Conservation (phyloP, 2,113 vertebrate genomes). For the Boleophthalmus pectinirostris region DNA sequence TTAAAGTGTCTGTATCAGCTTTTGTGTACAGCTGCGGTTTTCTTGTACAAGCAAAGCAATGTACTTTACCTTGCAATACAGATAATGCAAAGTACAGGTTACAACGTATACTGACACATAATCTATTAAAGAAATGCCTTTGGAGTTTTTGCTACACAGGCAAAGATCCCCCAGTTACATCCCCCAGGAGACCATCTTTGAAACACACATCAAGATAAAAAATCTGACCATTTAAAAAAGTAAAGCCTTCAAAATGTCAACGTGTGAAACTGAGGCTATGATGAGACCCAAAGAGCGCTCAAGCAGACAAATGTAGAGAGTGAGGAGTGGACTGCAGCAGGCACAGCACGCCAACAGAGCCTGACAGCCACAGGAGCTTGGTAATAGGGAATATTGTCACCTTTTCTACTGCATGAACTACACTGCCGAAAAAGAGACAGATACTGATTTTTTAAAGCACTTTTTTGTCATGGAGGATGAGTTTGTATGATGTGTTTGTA, state of each 20-base stretch:
- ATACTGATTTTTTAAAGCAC: too few relatives aligned
- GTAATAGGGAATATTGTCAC: not conserved
- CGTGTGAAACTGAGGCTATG: slow-evolving; percentile 40
- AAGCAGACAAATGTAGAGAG: slow-evolving; percentile 54
- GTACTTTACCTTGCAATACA: not conserved
- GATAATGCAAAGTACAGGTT: slow-evolving; percentile 2
- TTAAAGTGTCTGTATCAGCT: slow-evolving; percentile 48
- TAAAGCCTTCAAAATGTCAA: slow-evolving; percentile 39
- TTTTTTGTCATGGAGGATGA: too few relatives aligned
- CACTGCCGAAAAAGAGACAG: too few relatives aligned
- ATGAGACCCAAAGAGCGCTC: slow-evolving; percentile 48
- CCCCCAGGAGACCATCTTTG: slow-evolving; percentile 24
- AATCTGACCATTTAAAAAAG: slow-evolving; percentile 43
- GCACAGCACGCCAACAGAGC: slow-evolving; percentile 40
- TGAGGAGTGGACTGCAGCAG: slow-evolving; percentile 54
- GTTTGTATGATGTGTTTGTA: too few relatives aligned
- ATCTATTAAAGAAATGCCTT: slow-evolving; percentile 8
- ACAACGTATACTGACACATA: slow-evolving; percentile 10
- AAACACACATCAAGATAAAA: slow-evolving; percentile 47
- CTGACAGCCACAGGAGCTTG: not conserved
- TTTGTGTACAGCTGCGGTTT: slow-evolving; percentile 40
- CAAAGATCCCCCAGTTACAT: slow-evolving; percentile 4
- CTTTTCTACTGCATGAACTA: too few relatives aligned
- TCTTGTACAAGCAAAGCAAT: slow-evolving; percentile 21
- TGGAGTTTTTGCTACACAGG: slow-evolving; percentile 18